Conservation (phyloP, 1,140 invertebrate genomes). For the Probaryconus sp. region DNA sequence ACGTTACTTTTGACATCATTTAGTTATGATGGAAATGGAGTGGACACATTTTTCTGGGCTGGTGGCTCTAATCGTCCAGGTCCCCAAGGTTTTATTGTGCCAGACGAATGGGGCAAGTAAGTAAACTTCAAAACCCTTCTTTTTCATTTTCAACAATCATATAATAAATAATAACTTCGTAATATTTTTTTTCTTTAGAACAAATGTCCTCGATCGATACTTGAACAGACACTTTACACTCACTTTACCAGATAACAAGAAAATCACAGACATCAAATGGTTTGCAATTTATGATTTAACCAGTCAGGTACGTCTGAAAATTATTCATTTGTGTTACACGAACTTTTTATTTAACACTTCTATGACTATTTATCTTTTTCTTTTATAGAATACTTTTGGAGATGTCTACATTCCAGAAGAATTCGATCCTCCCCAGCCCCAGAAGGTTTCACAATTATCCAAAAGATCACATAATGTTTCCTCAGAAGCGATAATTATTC, state of each 20-base stretch:
- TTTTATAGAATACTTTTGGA: slow-evolving; percentile 87
- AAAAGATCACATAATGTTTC: slow-evolving; percentile 83
- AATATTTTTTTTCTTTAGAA: slow-evolving; percentile 81
- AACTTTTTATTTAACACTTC: background rate
- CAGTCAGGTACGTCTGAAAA: slow-evolving; percentile 85
- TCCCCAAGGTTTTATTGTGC: slow-evolving; percentile 93
- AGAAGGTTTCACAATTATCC: slow-evolving; percentile 85
- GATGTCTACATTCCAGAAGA: slow-evolving; percentile 95
- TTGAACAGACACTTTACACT: slow-evolving; percentile 92
- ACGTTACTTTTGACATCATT: slow-evolving; percentile 90
- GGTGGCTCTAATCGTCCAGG: slow-evolving; percentile 91
- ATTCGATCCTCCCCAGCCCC: slow-evolving; percentile 90
- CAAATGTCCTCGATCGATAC: slow-evolving; percentile 91
- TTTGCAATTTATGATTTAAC: slow-evolving; percentile 92
- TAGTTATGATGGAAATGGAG: slow-evolving; percentile 94
- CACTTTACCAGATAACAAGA: slow-evolving; percentile 90
- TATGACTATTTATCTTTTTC: too few species aligned
- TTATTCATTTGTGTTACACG: slow-evolving; percentile 26
- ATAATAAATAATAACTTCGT: too few species aligned
- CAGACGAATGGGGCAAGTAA: slow-evolving; percentile 91
- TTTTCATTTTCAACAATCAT: slow-evolving; percentile 1
- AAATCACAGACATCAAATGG: slow-evolving; percentile 93
- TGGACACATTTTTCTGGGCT: slow-evolving; percentile 95
- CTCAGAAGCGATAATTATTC: slow-evolving; percentile 85
- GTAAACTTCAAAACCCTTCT: slow-evolving; percentile 66